Evolutionary conservation across 2,888 invertebrate genomes (phyloP).

Genomic region (Dolomedes plantarius): DNA sequence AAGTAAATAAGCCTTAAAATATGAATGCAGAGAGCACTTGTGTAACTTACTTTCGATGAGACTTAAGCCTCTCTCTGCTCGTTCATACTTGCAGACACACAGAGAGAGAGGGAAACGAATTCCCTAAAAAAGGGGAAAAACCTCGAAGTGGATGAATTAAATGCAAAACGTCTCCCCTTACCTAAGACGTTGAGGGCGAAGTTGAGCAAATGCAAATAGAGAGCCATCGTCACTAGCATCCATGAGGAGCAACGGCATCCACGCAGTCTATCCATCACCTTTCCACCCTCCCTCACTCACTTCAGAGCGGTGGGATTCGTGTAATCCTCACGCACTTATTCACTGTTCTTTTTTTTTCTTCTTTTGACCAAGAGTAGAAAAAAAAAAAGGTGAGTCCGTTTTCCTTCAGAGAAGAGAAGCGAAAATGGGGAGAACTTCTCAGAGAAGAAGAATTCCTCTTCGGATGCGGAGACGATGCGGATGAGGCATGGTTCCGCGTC

Average conservation of each 20-base stretch:
- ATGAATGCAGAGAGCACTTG: too few species aligned
- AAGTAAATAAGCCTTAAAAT: too few species aligned
- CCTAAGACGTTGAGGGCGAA: constrained; percentile 67
- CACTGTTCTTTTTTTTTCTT: background rate
- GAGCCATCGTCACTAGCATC: constrained; percentile 58
- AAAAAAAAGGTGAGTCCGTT: background rate
- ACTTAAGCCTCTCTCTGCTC: too few species aligned
- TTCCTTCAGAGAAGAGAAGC: background rate
- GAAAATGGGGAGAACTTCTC: background rate
- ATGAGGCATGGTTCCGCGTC: constrained; percentile 26
- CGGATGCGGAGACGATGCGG: constrained; percentile 60
- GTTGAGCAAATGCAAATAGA: constrained; percentile 70
- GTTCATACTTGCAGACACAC: too few species aligned
- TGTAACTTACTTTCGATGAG: too few species aligned
- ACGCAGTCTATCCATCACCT: constrained; percentile 58
- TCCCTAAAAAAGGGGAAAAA: background rate
- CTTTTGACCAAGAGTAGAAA: background rate
- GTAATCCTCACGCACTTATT: constrained; percentile 47
- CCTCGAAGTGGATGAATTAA: background rate
- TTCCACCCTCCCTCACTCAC: background rate
- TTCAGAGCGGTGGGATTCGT: background rate
- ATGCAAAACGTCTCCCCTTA: constrained; percentile 12
- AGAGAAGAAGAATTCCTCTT: background rate
- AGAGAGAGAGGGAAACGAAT: background rate
- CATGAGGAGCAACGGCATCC: constrained; percentile 56